Conservation (phyloP, 92 coral and sea anemone species). For the Porites cylindrica region DNA sequence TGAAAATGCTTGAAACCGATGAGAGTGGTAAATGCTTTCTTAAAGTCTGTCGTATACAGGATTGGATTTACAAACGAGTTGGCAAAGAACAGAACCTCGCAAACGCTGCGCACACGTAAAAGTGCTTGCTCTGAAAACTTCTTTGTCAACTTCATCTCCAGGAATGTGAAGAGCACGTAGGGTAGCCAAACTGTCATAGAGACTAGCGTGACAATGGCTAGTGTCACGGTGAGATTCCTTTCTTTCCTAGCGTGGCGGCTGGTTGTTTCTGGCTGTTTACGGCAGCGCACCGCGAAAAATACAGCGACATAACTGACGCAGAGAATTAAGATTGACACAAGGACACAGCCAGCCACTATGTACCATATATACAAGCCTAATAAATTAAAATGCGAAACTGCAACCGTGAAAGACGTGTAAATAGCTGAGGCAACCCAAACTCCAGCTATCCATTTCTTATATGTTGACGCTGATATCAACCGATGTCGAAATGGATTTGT, state of each 20-base stretch:
- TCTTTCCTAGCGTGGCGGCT: constrained; percentile 23
- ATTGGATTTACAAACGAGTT: constrained; percentile 54
- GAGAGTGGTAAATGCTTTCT: constrained; percentile 19
- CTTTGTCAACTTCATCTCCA: not conserved
- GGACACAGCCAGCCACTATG: constrained; percentile 19
- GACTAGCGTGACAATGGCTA: constrained; percentile 43
- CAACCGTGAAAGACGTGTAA: not conserved
- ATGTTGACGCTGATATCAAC: not conserved
- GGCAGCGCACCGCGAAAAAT: constrained; percentile 18
- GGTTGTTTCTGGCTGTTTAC: constrained; percentile 1
- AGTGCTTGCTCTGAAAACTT: not conserved
- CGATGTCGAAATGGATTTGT: constrained; percentile 25
- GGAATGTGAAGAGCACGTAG: constrained; percentile 20
- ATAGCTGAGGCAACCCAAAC: constrained; percentile 20
- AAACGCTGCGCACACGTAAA: constrained; percentile 6
- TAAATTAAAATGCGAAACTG: not conserved
- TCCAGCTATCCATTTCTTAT: not conserved
- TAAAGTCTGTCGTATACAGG: constrained; percentile 28
- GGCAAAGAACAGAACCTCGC: constrained; percentile 24
- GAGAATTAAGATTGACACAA: constrained; percentile 23
- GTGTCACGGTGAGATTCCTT: constrained; percentile 34
- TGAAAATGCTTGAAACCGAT: not conserved
- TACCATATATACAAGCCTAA: constrained; percentile 12
- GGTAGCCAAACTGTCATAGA: constrained; percentile 35
- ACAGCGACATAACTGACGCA: constrained; percentile 7